Evolutionary conservation across 1,140 invertebrate genomes (phyloP), one percentile per base, ranked within the genome.

Genomic region (Camponotus pennsylvanicus): DNA sequence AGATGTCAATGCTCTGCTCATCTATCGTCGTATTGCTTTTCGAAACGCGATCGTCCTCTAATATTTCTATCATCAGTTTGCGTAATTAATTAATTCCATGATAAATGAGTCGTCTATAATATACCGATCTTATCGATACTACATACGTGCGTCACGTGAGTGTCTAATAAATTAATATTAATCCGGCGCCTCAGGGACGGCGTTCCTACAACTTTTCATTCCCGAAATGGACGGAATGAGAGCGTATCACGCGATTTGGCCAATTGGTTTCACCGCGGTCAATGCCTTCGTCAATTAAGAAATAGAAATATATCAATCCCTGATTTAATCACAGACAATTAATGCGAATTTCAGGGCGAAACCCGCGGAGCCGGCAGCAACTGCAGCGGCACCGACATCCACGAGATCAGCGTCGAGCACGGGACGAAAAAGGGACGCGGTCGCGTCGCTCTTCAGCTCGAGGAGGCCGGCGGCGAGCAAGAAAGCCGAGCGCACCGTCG

Each of bases 301-400:
- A 73, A 45, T 40, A 42, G 34, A 49, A 15, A 52, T 52, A 34
- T 73, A 59, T 59, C 63, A 55, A 70, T 70, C n/a, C 49, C 1
- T 27, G 8, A 45, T 61, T 61, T 61, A 45, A 82, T 82, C 21
- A 5, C 57, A n/a, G 21, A 11, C 11, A 67, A 37, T 73, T 57
- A 70, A 77, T 82, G 34, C 34, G 86, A 45, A 85, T 92, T 92
- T 86, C 86, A 92, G 92, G 78, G 78, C 89, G 37, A 92, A 91
- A 52, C 64, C 75, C 8, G 55, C 75, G 34, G 77, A 59, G 61
- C 45, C 66, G 4, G 34, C 85, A 34, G 37, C 77, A n/a, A 21
- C 34, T 34, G 40, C 86, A n/a, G 55, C 80, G 13, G 34, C n/a
- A 69, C 27, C 63, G 27, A 1, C 45, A 11, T 2, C 70, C 75